Conservation (phyloP, 2,113 vertebrate genomes). For the Protobothrops flavoviridis region DNA sequence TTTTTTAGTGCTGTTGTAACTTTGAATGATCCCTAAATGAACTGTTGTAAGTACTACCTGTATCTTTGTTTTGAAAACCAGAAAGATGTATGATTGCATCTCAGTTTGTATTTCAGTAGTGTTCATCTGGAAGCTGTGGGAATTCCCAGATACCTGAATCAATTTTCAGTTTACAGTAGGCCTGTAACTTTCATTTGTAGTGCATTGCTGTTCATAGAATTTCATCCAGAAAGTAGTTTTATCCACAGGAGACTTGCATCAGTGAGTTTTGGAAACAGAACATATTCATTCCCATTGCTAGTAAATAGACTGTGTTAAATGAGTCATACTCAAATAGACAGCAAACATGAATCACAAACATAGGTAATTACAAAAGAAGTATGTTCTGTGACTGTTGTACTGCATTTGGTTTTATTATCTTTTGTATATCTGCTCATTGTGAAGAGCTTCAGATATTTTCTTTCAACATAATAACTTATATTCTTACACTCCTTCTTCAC, state of each 20-base stretch:
- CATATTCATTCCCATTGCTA: neutral
- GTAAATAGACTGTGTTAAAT: slow-evolving; percentile 17
- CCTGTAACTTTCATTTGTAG: neutral
- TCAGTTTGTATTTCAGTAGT: neutral
- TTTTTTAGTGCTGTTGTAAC: neutral
- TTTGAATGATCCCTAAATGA: neutral
- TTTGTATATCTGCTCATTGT: slow-evolving; percentile 21
- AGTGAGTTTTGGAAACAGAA: slow-evolving; percentile 1
- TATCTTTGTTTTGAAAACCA: neutral
- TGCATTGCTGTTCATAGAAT: slow-evolving; percentile 7
- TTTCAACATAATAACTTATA: slow-evolving; percentile 6
- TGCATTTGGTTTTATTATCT: slow-evolving; percentile 13
- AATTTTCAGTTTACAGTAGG: neutral
- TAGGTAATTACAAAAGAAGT: slow-evolving; percentile 4
- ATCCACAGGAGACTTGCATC: neutral
- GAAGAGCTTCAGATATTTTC: slow-evolving; percentile 7
- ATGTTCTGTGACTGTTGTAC: neutral
- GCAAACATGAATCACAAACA: slow-evolving; percentile 16
- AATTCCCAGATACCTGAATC: neutral
- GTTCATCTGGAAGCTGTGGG: neutral
- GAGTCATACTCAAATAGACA: slow-evolving; percentile 38
- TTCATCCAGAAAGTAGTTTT: neutral
- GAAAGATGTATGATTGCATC: neutral
- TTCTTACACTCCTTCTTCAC: slow-evolving; percentile 5
- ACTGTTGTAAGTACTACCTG: neutral